These are phyloP conservation scores for Cybosia mesomella DNA, from an alignment of 2,888 invertebrate genomes.

Conservation along the genomic window DNA sequence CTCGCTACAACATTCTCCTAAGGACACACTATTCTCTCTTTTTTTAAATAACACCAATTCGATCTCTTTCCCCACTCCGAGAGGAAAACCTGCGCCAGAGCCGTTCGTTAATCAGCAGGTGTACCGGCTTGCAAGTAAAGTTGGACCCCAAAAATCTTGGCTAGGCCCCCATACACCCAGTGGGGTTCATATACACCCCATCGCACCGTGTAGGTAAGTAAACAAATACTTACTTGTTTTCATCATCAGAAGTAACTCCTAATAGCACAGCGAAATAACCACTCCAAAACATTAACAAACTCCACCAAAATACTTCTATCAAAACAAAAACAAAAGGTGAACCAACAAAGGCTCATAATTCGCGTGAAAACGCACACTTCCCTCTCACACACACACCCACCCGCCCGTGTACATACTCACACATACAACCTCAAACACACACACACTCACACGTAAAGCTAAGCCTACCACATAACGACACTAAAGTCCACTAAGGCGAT, in stretches of 20 bases:
- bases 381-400: constrained; percentile 12
- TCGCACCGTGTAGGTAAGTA: too few relatives aligned
- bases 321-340: constrained; percentile 30
- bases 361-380: constrained; percentile 46
- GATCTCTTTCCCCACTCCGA: too few relatives aligned
- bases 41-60: too few relatives aligned
- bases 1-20: too few relatives aligned
- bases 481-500: constrained; percentile 53
- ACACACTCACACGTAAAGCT: constrained; percentile 23
- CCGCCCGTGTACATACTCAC: constrained; percentile 13
- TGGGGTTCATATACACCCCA: too few relatives aligned
- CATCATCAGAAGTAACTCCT: neutral
- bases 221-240: too few relatives aligned
- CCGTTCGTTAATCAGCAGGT: too few relatives aligned
- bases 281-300: constrained; percentile 15
- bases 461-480: constrained; percentile 50
- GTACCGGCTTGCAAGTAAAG: too few relatives aligned
- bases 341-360: constrained; percentile 47
- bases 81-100: too few relatives aligned
- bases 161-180: too few relatives aligned
- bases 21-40: too few relatives aligned
- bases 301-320: neutral
- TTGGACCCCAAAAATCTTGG: too few relatives aligned
- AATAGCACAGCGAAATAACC: constrained; percentile 5
- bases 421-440: constrained; percentile 7